These are phyloP conservation scores for Drepanosiphum platanoidis DNA, from an alignment of 2,888 invertebrate genomes.

Conservation along the genomic window DNA sequence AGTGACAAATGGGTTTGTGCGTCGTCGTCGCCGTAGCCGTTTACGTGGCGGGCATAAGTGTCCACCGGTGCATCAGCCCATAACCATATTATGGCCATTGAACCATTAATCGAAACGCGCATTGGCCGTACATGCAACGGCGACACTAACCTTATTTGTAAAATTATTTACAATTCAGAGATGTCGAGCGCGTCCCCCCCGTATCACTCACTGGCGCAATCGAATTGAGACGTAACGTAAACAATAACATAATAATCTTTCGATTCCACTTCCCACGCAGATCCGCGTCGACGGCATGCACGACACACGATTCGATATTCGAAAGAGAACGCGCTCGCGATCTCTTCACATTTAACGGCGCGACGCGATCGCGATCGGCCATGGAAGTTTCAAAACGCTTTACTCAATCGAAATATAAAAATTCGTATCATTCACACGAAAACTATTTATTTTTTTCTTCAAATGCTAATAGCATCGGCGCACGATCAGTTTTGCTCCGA, in stretches of 20 bases:
- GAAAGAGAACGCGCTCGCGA: too few species aligned
- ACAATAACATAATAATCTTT: neutral
- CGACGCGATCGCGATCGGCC: neutral
- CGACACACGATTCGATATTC: neutral
- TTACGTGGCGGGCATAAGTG: constrained; percentile 9
- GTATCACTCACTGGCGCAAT: neutral
- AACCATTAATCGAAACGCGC: neutral
- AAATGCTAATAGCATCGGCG: neutral
- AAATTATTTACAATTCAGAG: neutral
- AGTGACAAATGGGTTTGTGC: neutral
- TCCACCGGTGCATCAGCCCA: neutral
- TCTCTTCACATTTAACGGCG: neutral
- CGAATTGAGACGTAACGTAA: neutral
- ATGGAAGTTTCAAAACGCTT: neutral
- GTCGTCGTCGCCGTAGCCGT: neutral
- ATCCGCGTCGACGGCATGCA: neutral
- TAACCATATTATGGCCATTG: neutral
- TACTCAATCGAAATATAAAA: neutral
- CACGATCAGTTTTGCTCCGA: neutral
- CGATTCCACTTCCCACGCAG: neutral
- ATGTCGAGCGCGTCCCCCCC: neutral
- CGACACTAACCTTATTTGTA: neutral
- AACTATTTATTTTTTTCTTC: neutral
- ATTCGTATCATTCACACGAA: neutral
- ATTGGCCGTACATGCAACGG: neutral